Conservation (phyloP, 2,113 vertebrate genomes). For the Muscicapa adusta region DNA sequence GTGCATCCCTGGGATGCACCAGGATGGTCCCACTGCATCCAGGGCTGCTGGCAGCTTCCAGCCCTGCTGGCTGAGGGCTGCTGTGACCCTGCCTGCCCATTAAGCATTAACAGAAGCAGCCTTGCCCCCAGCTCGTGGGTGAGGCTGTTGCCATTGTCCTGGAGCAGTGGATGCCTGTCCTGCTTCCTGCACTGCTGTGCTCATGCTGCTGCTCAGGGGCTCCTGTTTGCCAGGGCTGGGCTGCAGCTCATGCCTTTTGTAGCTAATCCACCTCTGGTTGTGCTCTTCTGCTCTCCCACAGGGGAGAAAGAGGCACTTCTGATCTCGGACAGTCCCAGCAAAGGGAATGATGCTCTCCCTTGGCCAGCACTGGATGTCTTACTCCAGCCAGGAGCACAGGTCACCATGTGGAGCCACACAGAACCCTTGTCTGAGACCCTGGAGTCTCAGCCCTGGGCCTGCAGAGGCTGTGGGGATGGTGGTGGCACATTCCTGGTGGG, state of each 20-base stretch:
- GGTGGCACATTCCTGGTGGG: not conserved
- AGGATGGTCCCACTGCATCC: rapidly evolving
- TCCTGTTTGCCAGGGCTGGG: not conserved
- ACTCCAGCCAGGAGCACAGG: not conserved
- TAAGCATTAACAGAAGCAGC: not conserved
- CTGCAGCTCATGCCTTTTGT: not conserved
- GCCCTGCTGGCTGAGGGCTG: rapidly evolving
- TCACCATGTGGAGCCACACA: rapidly evolving
- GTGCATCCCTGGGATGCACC: not conserved
- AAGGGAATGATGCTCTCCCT: not conserved
- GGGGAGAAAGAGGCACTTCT: not conserved
- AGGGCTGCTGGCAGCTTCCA: not conserved
- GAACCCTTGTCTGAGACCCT: rapidly evolving
- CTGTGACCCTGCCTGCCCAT: not conserved
- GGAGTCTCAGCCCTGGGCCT: not conserved
- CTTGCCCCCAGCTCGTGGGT: not conserved
- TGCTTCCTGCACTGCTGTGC: rapidly evolving
- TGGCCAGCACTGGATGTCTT: not conserved
- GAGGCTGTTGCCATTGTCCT: not conserved
- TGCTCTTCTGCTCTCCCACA: not conserved
- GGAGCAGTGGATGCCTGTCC: not conserved
- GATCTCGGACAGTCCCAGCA: not conserved
- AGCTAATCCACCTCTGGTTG: not conserved
- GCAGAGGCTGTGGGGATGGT: rapidly evolving
- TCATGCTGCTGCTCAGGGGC: not conserved